phyloP scores from a whole-genome alignment of 30 jellyfish, hydroid and myxozoan genomes.

The Euphysa ruthae region DNA sequence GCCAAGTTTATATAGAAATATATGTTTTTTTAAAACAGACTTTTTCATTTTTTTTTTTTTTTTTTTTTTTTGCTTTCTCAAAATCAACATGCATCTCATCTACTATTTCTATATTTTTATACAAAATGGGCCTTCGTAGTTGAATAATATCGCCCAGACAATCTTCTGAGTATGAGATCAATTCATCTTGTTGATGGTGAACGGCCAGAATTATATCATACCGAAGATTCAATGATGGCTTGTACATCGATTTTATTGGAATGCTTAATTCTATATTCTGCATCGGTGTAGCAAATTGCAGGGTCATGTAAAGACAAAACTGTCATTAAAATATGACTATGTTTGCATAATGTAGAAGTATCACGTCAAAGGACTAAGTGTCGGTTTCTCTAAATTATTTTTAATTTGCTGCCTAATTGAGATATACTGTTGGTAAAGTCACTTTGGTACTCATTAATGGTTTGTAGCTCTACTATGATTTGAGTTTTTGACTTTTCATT shows the following conservation, averaged over 20 bases:
- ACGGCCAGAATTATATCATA: neutral
- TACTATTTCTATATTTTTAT: neutral
- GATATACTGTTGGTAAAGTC: neutral
- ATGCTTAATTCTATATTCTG: neutral
- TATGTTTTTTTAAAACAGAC: too few species aligned
- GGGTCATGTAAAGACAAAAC: neutral
- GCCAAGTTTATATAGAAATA: too few species aligned
- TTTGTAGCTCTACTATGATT: neutral
- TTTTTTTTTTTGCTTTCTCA: neutral
- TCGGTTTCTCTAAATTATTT: neutral
- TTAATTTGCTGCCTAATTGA: neutral
- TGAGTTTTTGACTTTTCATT: neutral
- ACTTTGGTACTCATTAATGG: neutral
- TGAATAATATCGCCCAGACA: neutral
- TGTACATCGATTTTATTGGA: neutral
- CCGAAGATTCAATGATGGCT: neutral
- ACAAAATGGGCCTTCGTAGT: neutral
- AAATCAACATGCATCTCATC: neutral
- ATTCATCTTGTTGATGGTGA: slow-evolving; percentile 1
- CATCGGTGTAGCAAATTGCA: neutral
- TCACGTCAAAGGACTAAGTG: neutral
- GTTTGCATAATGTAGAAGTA: slow-evolving; percentile 8
- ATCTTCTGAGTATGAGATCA: neutral
- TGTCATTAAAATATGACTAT: slow-evolving; percentile 10
- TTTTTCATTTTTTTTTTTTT: too few species aligned